Base-by-base conservation (phyloP, 2,113 vertebrate species). In the Coturnix japonica region DNA sequence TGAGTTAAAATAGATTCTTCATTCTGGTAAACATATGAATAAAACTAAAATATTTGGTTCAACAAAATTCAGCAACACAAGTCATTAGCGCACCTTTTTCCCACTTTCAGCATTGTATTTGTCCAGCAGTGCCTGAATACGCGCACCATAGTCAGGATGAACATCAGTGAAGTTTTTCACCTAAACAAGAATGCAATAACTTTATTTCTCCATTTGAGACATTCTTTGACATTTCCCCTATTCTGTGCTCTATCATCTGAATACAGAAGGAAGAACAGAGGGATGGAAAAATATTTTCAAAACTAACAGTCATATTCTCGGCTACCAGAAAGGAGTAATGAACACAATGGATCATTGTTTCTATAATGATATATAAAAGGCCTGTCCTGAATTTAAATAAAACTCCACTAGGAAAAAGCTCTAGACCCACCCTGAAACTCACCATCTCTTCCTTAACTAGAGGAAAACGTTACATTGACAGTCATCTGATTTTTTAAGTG, bases 91-190 rank as follows among this genome's bases (percentile, higher is more conserved):
- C 97, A 99, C 99, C 97, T 98, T 98, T 44, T 85, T 95, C 51
- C 70, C 95, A 43, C 75, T 94, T 76, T 98, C 97, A 10, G 96
- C 92, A 4, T 98, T 99, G 96, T 98, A 94, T 57, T 98, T 98
- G 88, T 99, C 97, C 93, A 99, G 91, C 51, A 98, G 90, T 17
- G 87, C 72, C 97, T 99, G 98, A 80, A 99, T 93, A 21, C 92
- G 56, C 65, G 97, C 97, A 54, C 98, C 99, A 17, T 99, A 99
- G 19, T 98, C 98, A 67, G 97, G 96, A 93, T 99, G 98, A 80
- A 99, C 97, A 9, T 98, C 98, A 77, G 87, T 97, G 95, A 99
- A 97, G 87, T 97, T 98, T 93, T 99, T 98, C 51, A 99, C 98
- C 99, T 99, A 88, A 54, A 93, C 26, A 53, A 22, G 47, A 92